Percentiles rank a stretch among this genome's conserved stretches.
These are phyloP conservation scores for Corella eumyota DNA, from an alignment of 23 tunicate genomes.

Conservation along the genomic window DNA sequence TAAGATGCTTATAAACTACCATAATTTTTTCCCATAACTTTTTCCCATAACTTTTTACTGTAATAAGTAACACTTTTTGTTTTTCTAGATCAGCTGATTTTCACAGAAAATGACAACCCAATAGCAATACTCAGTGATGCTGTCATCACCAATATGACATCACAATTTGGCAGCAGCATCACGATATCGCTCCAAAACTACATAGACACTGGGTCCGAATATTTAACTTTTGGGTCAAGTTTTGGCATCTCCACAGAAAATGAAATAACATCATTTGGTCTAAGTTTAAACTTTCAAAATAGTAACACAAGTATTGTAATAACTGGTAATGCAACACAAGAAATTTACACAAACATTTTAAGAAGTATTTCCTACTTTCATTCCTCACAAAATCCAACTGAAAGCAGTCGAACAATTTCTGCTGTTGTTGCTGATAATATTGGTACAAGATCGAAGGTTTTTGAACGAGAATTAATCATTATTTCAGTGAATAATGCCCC, in stretches of 20 bases:
- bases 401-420: not conserved
- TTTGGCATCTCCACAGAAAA: slow-evolving; percentile 2
- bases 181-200: not conserved
- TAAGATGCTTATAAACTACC: too few relatives aligned
- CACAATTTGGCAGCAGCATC: not conserved
- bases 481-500: slow-evolving; percentile 9
- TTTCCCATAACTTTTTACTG: too few relatives aligned
- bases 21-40: too few relatives aligned
- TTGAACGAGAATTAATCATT: not conserved
- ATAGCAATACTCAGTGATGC: slow-evolving; percentile 1
- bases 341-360: not conserved
- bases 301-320: slow-evolving; percentile 2
- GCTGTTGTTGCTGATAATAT: slow-evolving; percentile 1
- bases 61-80: too few relatives aligned
- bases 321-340: slow-evolving; percentile 3
- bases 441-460: slow-evolving; percentile 3
- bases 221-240: slow-evolving; percentile 8
- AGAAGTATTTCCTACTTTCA: slow-evolving; percentile 10
- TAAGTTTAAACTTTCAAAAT: slow-evolving; percentile 2
- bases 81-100: too few relatives aligned
- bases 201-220: slow-evolving; percentile 1
- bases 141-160: not conserved
- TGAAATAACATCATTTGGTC: not conserved
- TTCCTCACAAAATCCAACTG: slow-evolving; percentile 18
- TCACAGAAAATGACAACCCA: slow-evolving; percentile 7